Conservation (phyloP, 2,888 invertebrate species). For the Caenorhabditis becei region DNA sequence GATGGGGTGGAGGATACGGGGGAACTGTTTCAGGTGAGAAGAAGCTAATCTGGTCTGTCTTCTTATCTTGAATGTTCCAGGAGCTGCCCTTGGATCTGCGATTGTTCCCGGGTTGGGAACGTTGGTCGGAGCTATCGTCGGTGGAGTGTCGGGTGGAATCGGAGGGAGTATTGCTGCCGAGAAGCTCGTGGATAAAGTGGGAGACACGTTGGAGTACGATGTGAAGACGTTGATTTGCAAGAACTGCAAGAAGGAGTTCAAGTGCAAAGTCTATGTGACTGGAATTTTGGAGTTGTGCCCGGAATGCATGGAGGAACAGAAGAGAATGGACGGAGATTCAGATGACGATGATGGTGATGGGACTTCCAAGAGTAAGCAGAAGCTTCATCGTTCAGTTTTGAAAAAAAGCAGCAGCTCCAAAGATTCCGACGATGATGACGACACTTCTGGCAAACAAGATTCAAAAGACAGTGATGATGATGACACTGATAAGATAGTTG, state of each 20-base stretch:
- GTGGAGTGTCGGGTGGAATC: neutral
- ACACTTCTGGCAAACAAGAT: too few species aligned
- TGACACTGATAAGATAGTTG: too few species aligned
- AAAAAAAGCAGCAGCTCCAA: too few species aligned
- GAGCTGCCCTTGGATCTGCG: neutral
- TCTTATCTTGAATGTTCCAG: neutral
- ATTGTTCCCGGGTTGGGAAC: neutral
- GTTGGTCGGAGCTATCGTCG: neutral
- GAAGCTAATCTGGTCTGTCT: neutral
- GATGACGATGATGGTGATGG: too few species aligned
- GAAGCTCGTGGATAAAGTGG: neutral
- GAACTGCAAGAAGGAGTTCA: neutral
- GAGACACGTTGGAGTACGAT: neutral
- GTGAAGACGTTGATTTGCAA: neutral
- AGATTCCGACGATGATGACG: too few species aligned
- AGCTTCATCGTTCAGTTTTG: too few species aligned
- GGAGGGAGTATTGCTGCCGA: neutral
- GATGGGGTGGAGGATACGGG: neutral
- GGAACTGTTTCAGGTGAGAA: neutral
- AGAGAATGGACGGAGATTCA: too few species aligned
- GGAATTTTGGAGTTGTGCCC: neutral
- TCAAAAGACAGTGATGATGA: too few species aligned
- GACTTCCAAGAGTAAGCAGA: too few species aligned
- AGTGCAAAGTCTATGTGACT: neutral
- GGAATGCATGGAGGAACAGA: neutral